These are phyloP conservation scores for Syngnathoides biaculeatus DNA, from an alignment of 2,113 vertebrate genomes.

Conservation along the genomic window DNA sequence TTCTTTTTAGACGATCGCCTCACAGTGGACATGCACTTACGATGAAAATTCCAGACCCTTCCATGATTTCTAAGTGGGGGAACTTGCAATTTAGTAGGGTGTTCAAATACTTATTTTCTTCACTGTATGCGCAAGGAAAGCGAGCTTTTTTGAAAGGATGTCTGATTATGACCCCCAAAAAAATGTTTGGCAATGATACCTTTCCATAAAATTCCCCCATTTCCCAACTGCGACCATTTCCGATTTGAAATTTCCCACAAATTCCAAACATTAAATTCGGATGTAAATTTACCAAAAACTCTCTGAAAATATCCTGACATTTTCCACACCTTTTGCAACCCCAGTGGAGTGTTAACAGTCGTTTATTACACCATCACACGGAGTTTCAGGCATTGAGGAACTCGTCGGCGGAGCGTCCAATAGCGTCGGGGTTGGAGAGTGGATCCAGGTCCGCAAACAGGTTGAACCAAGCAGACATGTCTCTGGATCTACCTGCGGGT, in stretches of 20 bases:
- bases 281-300: background rate
- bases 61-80: no score
- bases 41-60: no score
- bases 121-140: background rate
- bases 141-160: background rate
- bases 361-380: background rate
- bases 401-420: slow-evolving; percentile 75
- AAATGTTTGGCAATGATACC: background rate
- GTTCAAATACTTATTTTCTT: no score
- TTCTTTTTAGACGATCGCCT: no score
- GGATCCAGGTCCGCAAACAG: slow-evolving; percentile 81
- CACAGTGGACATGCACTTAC: no score
- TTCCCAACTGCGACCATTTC: background rate
- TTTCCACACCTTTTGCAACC: background rate
- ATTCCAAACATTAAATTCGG: background rate
- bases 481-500: slow-evolving; percentile 59
- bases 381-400: slow-evolving; percentile 72
- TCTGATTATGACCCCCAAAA: no score
- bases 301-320: no score
- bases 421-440: slow-evolving; percentile 79
- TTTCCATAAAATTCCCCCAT: background rate
- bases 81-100: no score
- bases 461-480: slow-evolving; percentile 80
- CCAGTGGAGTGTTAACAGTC: background rate
- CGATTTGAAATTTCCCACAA: background rate